Evolutionary conservation across 2,888 invertebrate genomes (phyloP).

Genomic region (Lasioglossum villosulum): DNA sequence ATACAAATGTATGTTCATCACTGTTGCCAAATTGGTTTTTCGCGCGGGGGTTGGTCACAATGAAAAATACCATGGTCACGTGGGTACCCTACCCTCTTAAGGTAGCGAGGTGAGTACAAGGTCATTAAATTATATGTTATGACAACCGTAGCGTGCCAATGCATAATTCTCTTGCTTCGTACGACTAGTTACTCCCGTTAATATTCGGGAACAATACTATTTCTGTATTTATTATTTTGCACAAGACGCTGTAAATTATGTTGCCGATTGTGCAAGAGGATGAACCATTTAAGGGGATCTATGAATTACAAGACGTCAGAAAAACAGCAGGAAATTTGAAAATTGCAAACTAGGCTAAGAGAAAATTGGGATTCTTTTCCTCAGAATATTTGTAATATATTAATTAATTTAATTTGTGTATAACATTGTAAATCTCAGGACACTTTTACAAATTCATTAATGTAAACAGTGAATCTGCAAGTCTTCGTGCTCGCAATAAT

Average conservation of each 20-base stretch:
- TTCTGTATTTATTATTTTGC: conserved; percentile 1
- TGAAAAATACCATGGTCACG: too few species aligned
- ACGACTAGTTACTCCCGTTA: background rate
- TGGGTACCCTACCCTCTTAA: too few species aligned
- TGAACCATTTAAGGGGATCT: background rate
- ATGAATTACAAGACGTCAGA: background rate
- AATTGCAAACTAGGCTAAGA: background rate
- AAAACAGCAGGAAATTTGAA: background rate
- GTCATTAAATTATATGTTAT: background rate
- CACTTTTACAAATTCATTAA: background rate
- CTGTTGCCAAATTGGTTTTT: too few species aligned
- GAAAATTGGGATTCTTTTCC: background rate
- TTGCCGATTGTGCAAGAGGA: background rate
- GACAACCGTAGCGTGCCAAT: background rate
- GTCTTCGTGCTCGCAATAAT: background rate
- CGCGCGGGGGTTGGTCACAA: too few species aligned
- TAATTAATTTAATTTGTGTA: background rate
- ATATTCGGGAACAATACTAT: background rate
- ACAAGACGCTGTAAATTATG: background rate
- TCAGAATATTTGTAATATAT: background rate
- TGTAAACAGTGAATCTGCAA: background rate
- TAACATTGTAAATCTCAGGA: background rate
- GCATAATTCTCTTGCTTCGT: background rate
- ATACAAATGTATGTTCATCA: too few species aligned
- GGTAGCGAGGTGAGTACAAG: background rate